Percentiles rank a stretch among this genome's conserved stretches.
phyloP scores from a whole-genome alignment of 2,797 vertebrate species.

The Gobionotothen gibberifrons region DNA sequence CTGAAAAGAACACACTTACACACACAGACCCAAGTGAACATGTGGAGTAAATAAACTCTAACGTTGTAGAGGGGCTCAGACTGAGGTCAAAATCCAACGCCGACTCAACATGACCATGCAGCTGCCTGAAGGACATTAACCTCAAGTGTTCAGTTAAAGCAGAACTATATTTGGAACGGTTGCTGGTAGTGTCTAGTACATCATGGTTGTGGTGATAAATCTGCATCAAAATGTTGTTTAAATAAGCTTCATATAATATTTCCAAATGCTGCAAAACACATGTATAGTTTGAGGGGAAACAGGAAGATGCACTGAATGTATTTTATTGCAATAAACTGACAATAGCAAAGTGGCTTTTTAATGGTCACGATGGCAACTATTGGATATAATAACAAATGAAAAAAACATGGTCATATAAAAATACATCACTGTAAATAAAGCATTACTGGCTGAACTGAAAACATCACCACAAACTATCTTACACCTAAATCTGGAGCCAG shows the following conservation, averaged over 20 bases:
- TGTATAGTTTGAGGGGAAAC: slow-evolving; percentile 41
- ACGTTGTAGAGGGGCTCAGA: slow-evolving; percentile 9
- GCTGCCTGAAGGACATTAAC: slow-evolving; percentile 41
- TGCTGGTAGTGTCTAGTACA: slow-evolving; percentile 21
- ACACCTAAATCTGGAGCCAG: slow-evolving; percentile 80
- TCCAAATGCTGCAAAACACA: slow-evolving; percentile 44
- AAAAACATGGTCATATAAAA: slow-evolving; percentile 76
- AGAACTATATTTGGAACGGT: slow-evolving; percentile 1
- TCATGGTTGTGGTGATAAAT: slow-evolving; percentile 18
- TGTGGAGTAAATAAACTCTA: slow-evolving; percentile 42
- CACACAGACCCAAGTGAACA: slow-evolving; percentile 5
- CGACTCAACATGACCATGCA: slow-evolving; percentile 14
- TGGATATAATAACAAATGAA: slow-evolving; percentile 72
- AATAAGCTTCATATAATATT: slow-evolving; percentile 10
- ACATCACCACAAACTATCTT: slow-evolving; percentile 83
- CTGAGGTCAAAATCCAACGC: slow-evolving; percentile 49
- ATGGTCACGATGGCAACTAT: slow-evolving; percentile 81
- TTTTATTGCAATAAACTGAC: slow-evolving; percentile 83
- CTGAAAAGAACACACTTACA: slow-evolving; percentile 13
- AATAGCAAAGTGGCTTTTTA: slow-evolving; percentile 82
- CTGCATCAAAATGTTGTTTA: slow-evolving; percentile 22
- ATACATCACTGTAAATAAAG: slow-evolving; percentile 81
- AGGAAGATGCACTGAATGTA: slow-evolving; percentile 68
- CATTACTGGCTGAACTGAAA: slow-evolving; percentile 82
- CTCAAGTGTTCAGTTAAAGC: slow-evolving; percentile 36